Base-by-base conservation (phyloP, 2,113 vertebrate species). In the Onychostoma macrolepis region DNA sequence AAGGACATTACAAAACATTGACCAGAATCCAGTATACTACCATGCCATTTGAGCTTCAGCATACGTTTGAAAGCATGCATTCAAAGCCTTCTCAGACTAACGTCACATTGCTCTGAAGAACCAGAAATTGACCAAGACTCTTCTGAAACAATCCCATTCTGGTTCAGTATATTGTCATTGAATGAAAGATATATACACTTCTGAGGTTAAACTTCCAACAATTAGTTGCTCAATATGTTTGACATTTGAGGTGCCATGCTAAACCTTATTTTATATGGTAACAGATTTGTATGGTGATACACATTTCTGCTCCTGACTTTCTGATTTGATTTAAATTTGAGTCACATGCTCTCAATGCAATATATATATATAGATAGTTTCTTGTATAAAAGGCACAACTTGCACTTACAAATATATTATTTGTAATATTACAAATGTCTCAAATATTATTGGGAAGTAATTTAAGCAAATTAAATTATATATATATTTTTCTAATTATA, bases 81-180 rank as follows among this genome's bases (percentile, higher is more conserved):
- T 3, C 89, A 77, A 5, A 74, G 93, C 95, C 96, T 96, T 96
- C 96, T 97, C 96, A 97, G 96, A 97, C 95, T 96, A 97, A 97
- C 96, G 96, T 94, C 92, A 78, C 84, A 38, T 69, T 69, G 86
- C 86, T 89, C 89, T 89, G 90, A 90, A 86, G 87, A 94, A 58
- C 19, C 56, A 58, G 21, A 58, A 58, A 58, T 1, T 24, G 2
- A 58, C 53, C 2, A 56, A 56, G 19, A 56, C 53, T 24, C 86
- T 81, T 93, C 74, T 2, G 89, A 88, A 83, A 86, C 90, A 19
- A 26, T 15, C 94, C 71, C 93, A 77, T 94, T 97, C 96, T 92
- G 96, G 96, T 94, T 97, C 96, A 97, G 96, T 96, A 7, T 89
- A 88, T 97, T 96, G 92, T 97, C 96, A 97, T 92, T 0, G 96